Conservation (phyloP, 1,140 invertebrate species). For the Hylaeus volcanicus region DNA sequence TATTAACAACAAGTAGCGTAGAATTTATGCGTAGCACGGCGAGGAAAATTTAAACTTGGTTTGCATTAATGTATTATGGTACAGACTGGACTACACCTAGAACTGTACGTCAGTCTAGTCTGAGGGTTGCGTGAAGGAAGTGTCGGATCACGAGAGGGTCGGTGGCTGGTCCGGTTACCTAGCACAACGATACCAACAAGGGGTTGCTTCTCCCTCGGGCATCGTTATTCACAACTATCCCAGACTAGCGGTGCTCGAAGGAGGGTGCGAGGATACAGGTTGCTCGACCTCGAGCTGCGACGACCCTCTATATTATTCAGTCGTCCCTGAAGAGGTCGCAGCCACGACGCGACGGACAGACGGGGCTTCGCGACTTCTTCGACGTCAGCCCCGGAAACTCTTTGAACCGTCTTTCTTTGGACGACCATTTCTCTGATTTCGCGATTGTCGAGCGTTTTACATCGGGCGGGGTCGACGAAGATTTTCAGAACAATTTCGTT, state of each 20-base stretch:
- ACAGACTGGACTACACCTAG: background rate
- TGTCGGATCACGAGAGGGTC: constrained; percentile 30
- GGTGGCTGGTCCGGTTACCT: constrained; percentile 44
- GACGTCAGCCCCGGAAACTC: constrained; percentile 7
- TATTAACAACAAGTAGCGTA: too few relatives aligned
- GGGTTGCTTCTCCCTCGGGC: constrained; percentile 67
- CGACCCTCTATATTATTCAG: constrained; percentile 71
- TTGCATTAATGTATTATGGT: too few relatives aligned
- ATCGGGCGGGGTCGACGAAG: background rate
- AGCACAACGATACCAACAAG: constrained; percentile 45
- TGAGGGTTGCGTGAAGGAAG: background rate
- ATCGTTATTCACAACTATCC: constrained; percentile 76
- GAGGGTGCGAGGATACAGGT: constrained; percentile 58
- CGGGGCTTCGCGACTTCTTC: constrained; percentile 11
- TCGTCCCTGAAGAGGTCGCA: constrained; percentile 43
- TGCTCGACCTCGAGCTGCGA: constrained; percentile 53
- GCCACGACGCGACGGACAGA: constrained; percentile 1
- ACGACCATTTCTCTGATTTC: constrained; percentile 1
- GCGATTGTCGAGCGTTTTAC: background rate
- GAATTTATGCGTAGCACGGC: too few relatives aligned
- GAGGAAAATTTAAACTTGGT: too few relatives aligned
- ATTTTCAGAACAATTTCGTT: background rate
- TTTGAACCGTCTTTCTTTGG: background rate
- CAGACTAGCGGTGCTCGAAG: constrained; percentile 54
- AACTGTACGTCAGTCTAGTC: constrained; percentile 11